Base-by-base conservation (phyloP, 2,888 invertebrate species). In the Watsonalla cultraria region DNA sequence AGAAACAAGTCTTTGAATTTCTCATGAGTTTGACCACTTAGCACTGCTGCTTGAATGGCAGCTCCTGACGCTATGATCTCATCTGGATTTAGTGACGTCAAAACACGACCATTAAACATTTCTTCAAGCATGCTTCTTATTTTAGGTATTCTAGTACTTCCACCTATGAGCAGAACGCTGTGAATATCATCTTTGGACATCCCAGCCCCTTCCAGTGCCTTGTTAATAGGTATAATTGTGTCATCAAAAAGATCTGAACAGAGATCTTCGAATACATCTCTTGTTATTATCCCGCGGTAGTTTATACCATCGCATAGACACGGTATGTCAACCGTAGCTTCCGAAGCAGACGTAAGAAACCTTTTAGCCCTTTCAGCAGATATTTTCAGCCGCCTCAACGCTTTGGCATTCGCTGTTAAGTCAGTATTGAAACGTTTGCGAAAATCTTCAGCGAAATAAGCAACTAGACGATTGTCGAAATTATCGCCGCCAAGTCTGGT, bases 21-120 rank as follows among this genome's bases (percentile, higher is more conserved):
- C 11, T 72, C 59, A 52, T 79, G 71, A 11, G 56, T 53, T 35
- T 80, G 61, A 0, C 82, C 82, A 13, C 65, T 74, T 2, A 86
- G 46, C 7, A 81, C 63, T 0, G 86, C 86, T 0, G 86, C 87
- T 64, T 85, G 84, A 2, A 88, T 78, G 0, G 87, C 87, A 5
- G 86, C 86, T 0, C 87, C 87, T 33, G 70, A 74, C 0, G 86
- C 87, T 0, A 86, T 80, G 0, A 83, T 84, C 54, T 88, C 87
- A 24, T 88, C 86, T 0, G 85, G 86, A 34, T 88, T 86, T 0
- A 84, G 59, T 8, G 78, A 78, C 0, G 72, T 74, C 24, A 86
- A 58, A 2, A 65, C 58, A 14, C 63, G 70, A 0, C 74, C 77
- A n/a, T 68, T 64, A 48, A 87, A 86, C 57, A 72, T 80, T 37